Base-by-base conservation (phyloP, 2,888 invertebrate species). In the Lasioglossum morio region DNA sequence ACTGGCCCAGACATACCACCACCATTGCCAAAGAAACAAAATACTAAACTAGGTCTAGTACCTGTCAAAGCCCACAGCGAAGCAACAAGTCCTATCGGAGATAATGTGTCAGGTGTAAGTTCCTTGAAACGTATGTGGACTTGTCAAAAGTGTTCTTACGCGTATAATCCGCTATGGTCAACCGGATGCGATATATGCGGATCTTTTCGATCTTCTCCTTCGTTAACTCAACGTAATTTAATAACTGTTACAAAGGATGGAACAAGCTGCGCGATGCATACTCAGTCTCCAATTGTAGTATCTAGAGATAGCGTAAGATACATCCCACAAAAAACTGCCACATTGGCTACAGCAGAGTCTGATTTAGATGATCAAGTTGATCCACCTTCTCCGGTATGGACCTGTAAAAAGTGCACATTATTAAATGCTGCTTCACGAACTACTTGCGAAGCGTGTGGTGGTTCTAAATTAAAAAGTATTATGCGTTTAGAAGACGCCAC, bases 351-450 rank as follows among this genome's bases (percentile, higher is more conserved):
- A 0, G 94, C 94, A 1, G 95, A 95, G 72, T 94, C 94, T 7
- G 95, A 95, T 87, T 93, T 97, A 81, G 97, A 97, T 76, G 97
- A 97, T 90, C 97, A 97, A 90, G 96, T 97, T 4, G 94, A 94
- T 46, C 88, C 87, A 30, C 88, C 92, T 0, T 90, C 89, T 37
- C 92, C 94, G 0, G 92, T 90, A 4, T 99, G 99, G 99, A 97
- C 98, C 23, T 99, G 99, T 94, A 96, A 97, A 87, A 98, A 98
- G 91, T 99, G 99, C 94, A 99, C 99, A 2, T 96, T 98, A 82
- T 96, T 98, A 40, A 99, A 99, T 95, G 97, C 97, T 30, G 96
- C 96, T 0, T 95, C 96, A 37, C 96, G 97, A 0, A 96, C 96
- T 84, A 97, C 97, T 0, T 99, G 99, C 94, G 97, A 97, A 19